These are phyloP conservation scores for Leptopilina myrica DNA, from an alignment of 2,888 invertebrate genomes.

Conservation along the genomic window DNA sequence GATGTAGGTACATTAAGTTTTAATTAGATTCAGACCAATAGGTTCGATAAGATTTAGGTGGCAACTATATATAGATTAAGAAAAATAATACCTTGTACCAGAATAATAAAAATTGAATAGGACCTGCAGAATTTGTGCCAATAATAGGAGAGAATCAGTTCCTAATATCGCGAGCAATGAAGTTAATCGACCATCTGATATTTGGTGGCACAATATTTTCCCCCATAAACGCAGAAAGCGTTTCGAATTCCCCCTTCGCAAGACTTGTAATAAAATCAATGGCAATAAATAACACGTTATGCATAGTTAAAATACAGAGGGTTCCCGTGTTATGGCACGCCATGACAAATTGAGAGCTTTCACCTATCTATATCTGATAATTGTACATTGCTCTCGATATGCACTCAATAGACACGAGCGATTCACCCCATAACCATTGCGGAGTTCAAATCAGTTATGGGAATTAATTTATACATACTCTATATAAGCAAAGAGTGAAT, in stretches of 20 bases:
- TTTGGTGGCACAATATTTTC: slow-evolving; percentile 58
- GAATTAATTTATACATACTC: slow-evolving; percentile 47
- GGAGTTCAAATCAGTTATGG: slow-evolving; percentile 51
- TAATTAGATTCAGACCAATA: too few species aligned
- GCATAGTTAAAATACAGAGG: slow-evolving; percentile 39
- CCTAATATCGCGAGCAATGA: slow-evolving; percentile 43
- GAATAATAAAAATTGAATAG: too few species aligned
- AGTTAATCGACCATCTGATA: slow-evolving; percentile 66
- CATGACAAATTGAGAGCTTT: slow-evolving; percentile 37
- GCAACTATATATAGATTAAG: too few species aligned
- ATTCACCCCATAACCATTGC: neutral
- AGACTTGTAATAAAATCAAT: slow-evolving; percentile 49
- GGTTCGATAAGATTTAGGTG: too few species aligned
- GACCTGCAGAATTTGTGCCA: too few species aligned
- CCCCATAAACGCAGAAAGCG: slow-evolving; percentile 58
- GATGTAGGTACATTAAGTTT: too few species aligned
- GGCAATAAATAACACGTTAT: slow-evolving; percentile 60
- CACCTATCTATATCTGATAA: slow-evolving; percentile 26
- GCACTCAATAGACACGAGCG: slow-evolving; percentile 25
- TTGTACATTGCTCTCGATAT: slow-evolving; percentile 38
- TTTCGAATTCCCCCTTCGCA: slow-evolving; percentile 52
- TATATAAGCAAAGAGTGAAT: neutral
- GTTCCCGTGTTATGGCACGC: slow-evolving; percentile 29
- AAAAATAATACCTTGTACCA: too few species aligned
- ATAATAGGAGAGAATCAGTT: slow-evolving; percentile 53